Conservation (phyloP, 53 echinoderm and acorn worm species). For the Crossaster papposus region DNA sequence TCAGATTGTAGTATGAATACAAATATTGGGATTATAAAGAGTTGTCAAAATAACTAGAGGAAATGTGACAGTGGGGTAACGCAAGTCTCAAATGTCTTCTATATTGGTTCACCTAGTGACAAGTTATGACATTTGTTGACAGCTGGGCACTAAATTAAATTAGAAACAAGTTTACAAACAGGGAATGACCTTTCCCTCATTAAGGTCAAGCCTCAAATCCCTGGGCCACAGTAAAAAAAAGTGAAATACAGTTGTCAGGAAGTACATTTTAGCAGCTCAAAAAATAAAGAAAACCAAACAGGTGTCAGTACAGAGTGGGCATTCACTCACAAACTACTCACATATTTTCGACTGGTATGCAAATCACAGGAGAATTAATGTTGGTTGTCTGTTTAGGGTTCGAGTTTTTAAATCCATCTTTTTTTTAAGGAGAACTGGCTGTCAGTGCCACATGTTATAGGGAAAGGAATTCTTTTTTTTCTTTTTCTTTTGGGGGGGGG, state of each 20-base stretch:
- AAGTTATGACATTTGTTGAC: neutral
- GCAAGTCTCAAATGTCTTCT: neutral
- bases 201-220: neutral
- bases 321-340: neutral
- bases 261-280: neutral
- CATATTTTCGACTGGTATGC: neutral
- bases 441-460: neutral
- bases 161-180: neutral
- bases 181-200: neutral
- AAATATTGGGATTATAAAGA: too few species aligned
- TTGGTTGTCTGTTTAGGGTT: neutral
- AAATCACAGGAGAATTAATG: neutral
- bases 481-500: too few species aligned
- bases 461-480: neutral
- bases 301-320: neutral
- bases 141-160: conserved; percentile 9
- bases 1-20: too few species aligned
- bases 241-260: conserved; percentile 7
- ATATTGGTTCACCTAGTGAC: neutral
- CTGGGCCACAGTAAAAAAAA: neutral
- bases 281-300: conserved; percentile 2
- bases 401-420: neutral
- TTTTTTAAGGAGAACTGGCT: neutral
- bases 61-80: neutral
- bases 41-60: neutral